These are phyloP conservation scores for Loriculus beryllinus DNA, from an alignment of 2,797 vertebrate genomes.

Conservation along the genomic window DNA sequence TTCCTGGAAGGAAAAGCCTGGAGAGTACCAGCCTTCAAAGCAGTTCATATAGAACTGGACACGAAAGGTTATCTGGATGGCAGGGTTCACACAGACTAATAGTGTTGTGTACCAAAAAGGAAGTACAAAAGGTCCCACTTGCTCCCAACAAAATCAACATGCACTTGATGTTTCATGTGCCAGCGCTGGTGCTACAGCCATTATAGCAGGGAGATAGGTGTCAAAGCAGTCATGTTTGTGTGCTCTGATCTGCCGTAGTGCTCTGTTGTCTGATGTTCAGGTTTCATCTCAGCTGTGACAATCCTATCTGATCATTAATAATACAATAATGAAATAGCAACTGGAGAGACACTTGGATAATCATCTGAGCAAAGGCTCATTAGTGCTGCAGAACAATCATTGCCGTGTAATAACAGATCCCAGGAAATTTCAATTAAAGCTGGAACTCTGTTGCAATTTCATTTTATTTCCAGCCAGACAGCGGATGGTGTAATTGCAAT, in stretches of 20 bases:
- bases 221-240: background rate
- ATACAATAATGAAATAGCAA: constrained; percentile 76
- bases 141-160: no score
- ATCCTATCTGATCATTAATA: constrained; percentile 80
- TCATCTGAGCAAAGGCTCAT: constrained; percentile 80
- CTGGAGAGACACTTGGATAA: constrained; percentile 82
- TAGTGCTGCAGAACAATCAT: constrained; percentile 77
- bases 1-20: background rate
- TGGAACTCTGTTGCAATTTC: constrained; percentile 75
- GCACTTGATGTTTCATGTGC: accelerated
- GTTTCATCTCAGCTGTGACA: constrained; percentile 69
- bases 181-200: background rate
- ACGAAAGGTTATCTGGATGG: background rate
- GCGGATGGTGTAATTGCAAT: constrained; percentile 72
- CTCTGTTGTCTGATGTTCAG: constrained; percentile 37
- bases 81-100: background rate
- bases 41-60: background rate
- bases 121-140: accelerated
- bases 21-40: background rate
- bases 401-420: constrained; percentile 79
- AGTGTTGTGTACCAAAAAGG: no score
- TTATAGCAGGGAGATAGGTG: background rate
- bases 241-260: background rate
- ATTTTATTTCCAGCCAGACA: constrained; percentile 67
- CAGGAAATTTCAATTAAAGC: constrained; percentile 84